phyloP scores from a whole-genome alignment of 2,113 vertebrate genomes.

The Rafetus swinhoei region DNA sequence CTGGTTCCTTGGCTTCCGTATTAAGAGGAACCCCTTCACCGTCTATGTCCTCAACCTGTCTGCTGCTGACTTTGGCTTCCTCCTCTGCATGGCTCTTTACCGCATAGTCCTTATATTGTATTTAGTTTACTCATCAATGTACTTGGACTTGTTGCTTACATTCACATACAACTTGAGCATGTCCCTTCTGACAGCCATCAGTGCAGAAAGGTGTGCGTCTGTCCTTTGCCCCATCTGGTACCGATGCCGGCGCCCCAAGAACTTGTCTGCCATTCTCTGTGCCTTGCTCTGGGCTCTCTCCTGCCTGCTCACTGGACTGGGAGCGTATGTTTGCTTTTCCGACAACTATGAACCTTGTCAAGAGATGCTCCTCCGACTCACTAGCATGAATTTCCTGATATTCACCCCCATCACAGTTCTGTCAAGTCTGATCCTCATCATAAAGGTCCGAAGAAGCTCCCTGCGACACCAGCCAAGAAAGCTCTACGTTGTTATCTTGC shows the following conservation, averaged over 20 bases:
- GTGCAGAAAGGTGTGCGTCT: constrained; percentile 55
- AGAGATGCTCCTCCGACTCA: neutral
- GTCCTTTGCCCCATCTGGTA: constrained; percentile 59
- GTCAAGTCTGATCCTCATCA: constrained; percentile 66
- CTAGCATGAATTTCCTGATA: constrained; percentile 44
- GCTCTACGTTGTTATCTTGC: constrained; percentile 50
- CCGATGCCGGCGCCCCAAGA: constrained; percentile 18
- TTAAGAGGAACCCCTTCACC: constrained; percentile 77
- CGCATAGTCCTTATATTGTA: too few species aligned
- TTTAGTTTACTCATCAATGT: fast-evolving
- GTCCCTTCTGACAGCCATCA: constrained; percentile 53
- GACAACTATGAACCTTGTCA: neutral
- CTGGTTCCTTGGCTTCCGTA: constrained; percentile 77
- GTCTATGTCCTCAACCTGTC: constrained; percentile 81
- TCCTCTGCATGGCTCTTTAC: constrained; percentile 71
- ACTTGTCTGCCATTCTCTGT: neutral
- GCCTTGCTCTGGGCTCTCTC: constrained; percentile 53
- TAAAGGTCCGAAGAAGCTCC: constrained; percentile 50
- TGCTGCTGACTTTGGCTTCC: constrained; percentile 64
- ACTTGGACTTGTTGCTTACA: neutral
- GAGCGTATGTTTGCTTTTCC: too few species aligned
- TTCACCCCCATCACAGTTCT: constrained; percentile 55
- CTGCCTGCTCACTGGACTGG: constrained; percentile 17
- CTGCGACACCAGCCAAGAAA: neutral
- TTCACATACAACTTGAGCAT: constrained; percentile 34